Percentiles rank a stretch among this genome's conserved stretches.
These are phyloP conservation scores for Cryptophagus acutangulus DNA, from an alignment of 2,888 invertebrate genomes.

Conservation along the genomic window DNA sequence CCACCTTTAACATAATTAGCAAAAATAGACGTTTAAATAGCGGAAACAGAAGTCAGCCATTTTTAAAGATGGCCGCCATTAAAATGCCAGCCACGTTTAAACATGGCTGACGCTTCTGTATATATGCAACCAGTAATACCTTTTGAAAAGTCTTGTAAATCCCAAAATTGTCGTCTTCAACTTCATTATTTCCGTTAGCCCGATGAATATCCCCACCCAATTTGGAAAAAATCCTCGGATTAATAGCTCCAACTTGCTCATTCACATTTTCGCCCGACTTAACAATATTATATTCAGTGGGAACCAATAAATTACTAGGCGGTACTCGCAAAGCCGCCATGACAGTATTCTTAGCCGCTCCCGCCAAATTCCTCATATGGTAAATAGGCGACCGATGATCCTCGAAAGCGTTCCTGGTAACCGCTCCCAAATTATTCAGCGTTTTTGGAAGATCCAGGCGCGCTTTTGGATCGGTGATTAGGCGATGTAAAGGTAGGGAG, in stretches of 20 bases:
- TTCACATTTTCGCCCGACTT: constrained; percentile 17
- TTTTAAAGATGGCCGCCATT: no score
- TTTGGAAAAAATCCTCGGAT: constrained; percentile 11
- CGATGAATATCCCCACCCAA: no score
- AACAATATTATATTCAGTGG: constrained; percentile 41
- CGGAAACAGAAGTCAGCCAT: no score
- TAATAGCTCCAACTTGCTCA: constrained; percentile 20
- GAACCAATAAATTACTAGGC: constrained; percentile 41
- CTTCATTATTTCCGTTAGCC: constrained; percentile 23
- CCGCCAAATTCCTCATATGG: constrained; percentile 42
- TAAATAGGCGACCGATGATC: constrained; percentile 42
- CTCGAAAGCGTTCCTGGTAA: constrained; percentile 41
- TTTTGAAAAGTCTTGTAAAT: constrained; percentile 1
- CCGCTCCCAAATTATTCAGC: constrained; percentile 41
- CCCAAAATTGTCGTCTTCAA: constrained; percentile 8
- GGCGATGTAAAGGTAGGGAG: no score
- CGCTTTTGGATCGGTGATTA: constrained; percentile 37
- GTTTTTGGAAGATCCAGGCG: constrained; percentile 44
- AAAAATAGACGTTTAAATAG: no score
- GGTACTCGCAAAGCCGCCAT: constrained; percentile 41
- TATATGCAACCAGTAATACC: background rate
- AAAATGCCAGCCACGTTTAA: no score
- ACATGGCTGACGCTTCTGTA: no score
- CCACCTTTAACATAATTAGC: no score
- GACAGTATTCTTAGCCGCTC: constrained; percentile 40